A percentile compares a stretch with the other conserved stretches of the same genome.
Evolutionary conservation across 1,140 invertebrate species (phyloP).

Genomic region (Drosophila kanapiae): DNA sequence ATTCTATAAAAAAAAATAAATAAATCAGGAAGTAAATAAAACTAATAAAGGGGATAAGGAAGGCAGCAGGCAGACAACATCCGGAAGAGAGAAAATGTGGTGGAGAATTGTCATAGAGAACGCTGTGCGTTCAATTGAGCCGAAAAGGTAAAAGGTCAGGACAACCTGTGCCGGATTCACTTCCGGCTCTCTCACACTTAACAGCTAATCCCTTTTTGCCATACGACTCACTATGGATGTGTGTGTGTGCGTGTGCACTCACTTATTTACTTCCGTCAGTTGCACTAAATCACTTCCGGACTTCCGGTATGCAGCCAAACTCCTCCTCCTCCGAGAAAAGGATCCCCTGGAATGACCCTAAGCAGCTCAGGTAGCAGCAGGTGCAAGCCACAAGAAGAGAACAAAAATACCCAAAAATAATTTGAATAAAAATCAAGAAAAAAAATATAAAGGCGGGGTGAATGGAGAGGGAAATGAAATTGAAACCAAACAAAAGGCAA

Average conservation of each 20-base stretch:
- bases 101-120: conserved; percentile 39
- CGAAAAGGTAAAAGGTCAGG: conserved; percentile 69
- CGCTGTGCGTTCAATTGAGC: conserved; percentile 45
- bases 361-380: conserved; percentile 67
- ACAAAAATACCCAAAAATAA: conserved; percentile 61
- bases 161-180: conserved; percentile 72
- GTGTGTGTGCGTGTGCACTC: conserved; percentile 48
- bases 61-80: conserved; percentile 61
- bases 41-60: conserved; percentile 67
- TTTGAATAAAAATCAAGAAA: conserved; percentile 78
- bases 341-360: conserved; percentile 42
- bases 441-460: conserved; percentile 37
- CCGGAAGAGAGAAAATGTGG: conserved; percentile 38
- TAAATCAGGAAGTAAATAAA: conserved; percentile 79
- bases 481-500: conserved; percentile 75
- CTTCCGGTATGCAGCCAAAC: conserved; percentile 68
- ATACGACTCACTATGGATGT: conserved; percentile 1
- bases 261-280: conserved; percentile 77
- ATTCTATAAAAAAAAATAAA: conserved; percentile 25
- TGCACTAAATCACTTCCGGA: conserved; percentile 83
- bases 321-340: conserved; percentile 6
- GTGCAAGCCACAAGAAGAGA: conserved; percentile 44
- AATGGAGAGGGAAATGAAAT: conserved; percentile 60
- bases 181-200: conserved; percentile 44
- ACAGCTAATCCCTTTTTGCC: conserved; percentile 66